A percentile compares a stretch with the other conserved stretches of the same genome.
Conservation (phyloP, 2,888 invertebrate species). For the Pemphredon lugubris region DNA sequence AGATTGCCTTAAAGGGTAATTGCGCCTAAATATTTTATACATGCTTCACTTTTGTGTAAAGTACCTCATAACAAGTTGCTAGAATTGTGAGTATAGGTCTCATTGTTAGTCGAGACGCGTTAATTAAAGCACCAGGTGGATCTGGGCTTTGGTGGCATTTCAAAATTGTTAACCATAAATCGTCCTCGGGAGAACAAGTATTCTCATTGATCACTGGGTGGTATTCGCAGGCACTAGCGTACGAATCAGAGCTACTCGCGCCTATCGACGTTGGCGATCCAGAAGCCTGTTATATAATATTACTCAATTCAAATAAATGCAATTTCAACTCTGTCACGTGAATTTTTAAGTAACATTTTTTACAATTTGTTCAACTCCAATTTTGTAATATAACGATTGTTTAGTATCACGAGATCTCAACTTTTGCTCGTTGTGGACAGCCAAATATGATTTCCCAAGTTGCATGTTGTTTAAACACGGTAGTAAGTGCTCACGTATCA, state of each 20-base stretch:
- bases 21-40: neutral
- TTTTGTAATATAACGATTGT: slow-evolving; percentile 77
- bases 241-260: slow-evolving; percentile 30
- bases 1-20: neutral
- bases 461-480: slow-evolving; percentile 68
- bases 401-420: slow-evolving; percentile 76
- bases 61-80: slow-evolving; percentile 87
- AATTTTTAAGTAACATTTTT: slow-evolving; percentile 16
- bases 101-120: slow-evolving; percentile 83
- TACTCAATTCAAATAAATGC: too few species aligned
- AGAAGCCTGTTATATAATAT: slow-evolving; percentile 37
- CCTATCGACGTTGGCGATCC: slow-evolving; percentile 34
- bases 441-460: slow-evolving; percentile 25
- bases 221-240: slow-evolving; percentile 68
- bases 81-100: slow-evolving; percentile 86
- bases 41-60: slow-evolving; percentile 1
- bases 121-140: slow-evolving; percentile 85
- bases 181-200: slow-evolving; percentile 81
- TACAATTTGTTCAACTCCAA: slow-evolving; percentile 72
- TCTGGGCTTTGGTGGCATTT: slow-evolving; percentile 87
- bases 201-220: slow-evolving; percentile 77
- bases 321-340: neutral
- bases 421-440: slow-evolving; percentile 45
- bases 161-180: slow-evolving; percentile 85
- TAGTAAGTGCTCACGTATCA: slow-evolving; percentile 84